Conservation (phyloP, 2,888 invertebrate genomes). For the Pherbina coryleti region DNA sequence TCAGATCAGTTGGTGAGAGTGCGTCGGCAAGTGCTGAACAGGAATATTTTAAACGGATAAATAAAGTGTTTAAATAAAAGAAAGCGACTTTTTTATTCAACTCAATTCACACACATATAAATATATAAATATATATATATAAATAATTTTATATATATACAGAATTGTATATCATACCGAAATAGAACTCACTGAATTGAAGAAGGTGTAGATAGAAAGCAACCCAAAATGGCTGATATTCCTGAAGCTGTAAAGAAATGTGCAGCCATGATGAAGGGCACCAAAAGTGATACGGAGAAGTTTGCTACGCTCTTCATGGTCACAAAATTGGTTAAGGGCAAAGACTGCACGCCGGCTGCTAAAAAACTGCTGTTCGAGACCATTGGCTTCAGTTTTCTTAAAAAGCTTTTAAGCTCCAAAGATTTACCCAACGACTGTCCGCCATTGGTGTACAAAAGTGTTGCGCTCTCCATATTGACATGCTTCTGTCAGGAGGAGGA, state of each 20-base stretch:
- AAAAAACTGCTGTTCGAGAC: conserved; percentile 88
- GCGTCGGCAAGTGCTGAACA: conserved; percentile 58
- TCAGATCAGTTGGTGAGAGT: conserved; percentile 61
- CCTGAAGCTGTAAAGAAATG: conserved; percentile 89
- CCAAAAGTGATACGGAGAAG: conserved; percentile 89
- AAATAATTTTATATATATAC: background rate
- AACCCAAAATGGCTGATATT: conserved; percentile 69
- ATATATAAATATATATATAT: background rate
- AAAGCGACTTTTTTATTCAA: background rate
- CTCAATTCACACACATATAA: background rate
- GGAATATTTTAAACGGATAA: conserved; percentile 26
- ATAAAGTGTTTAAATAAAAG: background rate
- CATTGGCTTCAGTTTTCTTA: conserved; percentile 88
- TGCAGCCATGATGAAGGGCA: conserved; percentile 82
- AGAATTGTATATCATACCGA: conserved; percentile 10
- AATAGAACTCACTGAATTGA: conserved; percentile 32
- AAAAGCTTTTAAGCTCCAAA: conserved; percentile 81
- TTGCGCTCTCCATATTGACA: conserved; percentile 88
- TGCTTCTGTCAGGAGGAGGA: conserved; percentile 87
- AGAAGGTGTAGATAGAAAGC: background rate
- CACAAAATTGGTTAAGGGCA: conserved; percentile 87
- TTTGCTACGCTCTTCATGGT: conserved; percentile 93
- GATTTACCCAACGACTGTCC: conserved; percentile 89
- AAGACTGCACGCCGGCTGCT: conserved; percentile 82
- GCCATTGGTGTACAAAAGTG: conserved; percentile 89